phyloP scores from a whole-genome alignment of 2,888 invertebrate genomes.

The Nemotelus pantherinus region DNA sequence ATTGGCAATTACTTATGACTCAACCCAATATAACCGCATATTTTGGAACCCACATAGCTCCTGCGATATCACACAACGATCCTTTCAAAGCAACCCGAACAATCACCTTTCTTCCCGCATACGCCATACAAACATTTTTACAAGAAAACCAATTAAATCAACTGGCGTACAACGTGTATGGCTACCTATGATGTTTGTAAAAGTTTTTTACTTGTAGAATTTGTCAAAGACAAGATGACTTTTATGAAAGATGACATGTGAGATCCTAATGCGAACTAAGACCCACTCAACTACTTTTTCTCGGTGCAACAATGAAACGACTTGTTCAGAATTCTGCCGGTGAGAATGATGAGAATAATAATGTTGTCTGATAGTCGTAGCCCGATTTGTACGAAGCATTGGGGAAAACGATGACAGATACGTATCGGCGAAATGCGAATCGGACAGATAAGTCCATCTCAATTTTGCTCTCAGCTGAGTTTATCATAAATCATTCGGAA shows the following conservation, averaged over 20 bases:
- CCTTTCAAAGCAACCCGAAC: no score
- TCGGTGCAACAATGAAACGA: conserved; percentile 20
- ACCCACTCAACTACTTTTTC: conserved; percentile 27
- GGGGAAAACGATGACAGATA: conserved; percentile 26
- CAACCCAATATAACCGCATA: no score
- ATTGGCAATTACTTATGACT: no score
- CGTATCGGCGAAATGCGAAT: conserved; percentile 26
- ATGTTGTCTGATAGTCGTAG: conserved; percentile 5
- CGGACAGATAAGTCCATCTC: conserved; percentile 4
- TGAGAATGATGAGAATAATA: conserved; percentile 41
- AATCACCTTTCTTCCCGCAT: not conserved
- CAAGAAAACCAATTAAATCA: conserved; percentile 45
- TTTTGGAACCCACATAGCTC: no score
- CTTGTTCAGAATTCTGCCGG: conserved; percentile 24
- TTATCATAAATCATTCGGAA: conserved; percentile 30
- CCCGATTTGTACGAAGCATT: not conserved
- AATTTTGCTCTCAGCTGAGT: not conserved
- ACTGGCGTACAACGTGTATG: conserved; percentile 25
- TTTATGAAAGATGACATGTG: conserved; percentile 55
- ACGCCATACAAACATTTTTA: conserved; percentile 29
- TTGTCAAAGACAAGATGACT: conserved; percentile 55
- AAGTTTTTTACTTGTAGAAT: conserved; percentile 50
- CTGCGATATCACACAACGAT: no score
- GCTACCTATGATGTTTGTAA: conserved; percentile 16
- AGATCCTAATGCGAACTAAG: conserved; percentile 52